Percentiles rank a stretch among this genome's conserved stretches.
Evolutionary conservation across 2,797 vertebrate species (phyloP).

Genomic region (Hemitrygon akajei): DNA sequence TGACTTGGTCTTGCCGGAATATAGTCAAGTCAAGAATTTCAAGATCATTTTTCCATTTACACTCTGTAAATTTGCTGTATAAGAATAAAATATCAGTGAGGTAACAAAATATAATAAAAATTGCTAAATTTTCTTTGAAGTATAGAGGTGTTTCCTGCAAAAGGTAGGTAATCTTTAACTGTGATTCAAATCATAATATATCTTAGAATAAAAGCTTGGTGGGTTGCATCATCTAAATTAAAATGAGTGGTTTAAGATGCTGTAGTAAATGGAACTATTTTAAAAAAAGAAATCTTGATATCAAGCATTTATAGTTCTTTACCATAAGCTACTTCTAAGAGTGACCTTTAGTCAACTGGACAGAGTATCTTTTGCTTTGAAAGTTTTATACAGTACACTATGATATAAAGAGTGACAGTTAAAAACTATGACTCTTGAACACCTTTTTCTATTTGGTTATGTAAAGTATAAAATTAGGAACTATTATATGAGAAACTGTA

Average conservation of each 20-base stretch:
- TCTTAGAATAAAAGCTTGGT: no score
- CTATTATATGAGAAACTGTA: neutral
- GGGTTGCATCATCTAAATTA: neutral
- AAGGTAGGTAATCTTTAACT: neutral
- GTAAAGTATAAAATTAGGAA: neutral
- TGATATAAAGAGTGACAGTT: conserved; percentile 42
- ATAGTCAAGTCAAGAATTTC: neutral
- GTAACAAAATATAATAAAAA: neutral
- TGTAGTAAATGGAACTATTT: neutral
- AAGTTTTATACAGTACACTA: neutral
- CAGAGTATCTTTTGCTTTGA: no score
- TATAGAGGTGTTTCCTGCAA: neutral
- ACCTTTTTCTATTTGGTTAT: neutral
- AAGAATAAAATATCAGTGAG: neutral
- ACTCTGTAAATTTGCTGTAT: neutral
- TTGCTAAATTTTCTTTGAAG: neutral
- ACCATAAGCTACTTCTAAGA: neutral
- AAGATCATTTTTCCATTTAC: neutral
- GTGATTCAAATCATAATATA: neutral
- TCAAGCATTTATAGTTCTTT: neutral
- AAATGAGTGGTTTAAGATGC: neutral
- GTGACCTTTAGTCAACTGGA: neutral
- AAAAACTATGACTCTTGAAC: neutral
- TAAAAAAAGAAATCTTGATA: neutral
- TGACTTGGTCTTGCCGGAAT: neutral